A percentile compares a stretch with the other conserved stretches of the same genome.
These are phyloP conservation scores for Cryptocheilus praepositus DNA, from an alignment of 2,888 invertebrate genomes.

Conservation along the genomic window DNA sequence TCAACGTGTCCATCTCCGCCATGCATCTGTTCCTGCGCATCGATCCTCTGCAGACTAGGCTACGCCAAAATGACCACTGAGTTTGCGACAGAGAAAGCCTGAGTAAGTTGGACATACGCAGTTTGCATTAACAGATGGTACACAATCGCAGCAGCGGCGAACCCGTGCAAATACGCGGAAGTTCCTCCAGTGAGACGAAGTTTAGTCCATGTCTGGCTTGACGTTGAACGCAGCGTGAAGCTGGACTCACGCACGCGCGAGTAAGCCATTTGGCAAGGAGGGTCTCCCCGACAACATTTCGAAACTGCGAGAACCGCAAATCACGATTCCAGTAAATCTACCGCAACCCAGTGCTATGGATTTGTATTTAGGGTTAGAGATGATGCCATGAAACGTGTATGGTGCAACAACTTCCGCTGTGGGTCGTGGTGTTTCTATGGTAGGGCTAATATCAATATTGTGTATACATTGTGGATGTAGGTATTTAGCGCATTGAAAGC, in stretches of 20 bases:
- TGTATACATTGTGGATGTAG: too few relatives aligned
- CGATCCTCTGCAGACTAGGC: too few relatives aligned
- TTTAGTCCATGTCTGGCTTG: constrained; percentile 23
- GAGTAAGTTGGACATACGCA: constrained; percentile 1
- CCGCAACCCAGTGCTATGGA: not conserved
- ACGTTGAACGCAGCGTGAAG: not conserved
- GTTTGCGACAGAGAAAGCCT: too few relatives aligned
- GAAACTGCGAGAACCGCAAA: constrained; percentile 24
- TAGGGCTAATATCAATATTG: too few relatives aligned
- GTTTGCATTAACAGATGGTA: constrained; percentile 25
- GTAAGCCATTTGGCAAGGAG: not conserved
- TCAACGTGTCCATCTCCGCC: too few relatives aligned
- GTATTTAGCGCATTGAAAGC: too few relatives aligned
- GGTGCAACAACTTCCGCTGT: too few relatives aligned
- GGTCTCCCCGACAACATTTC: constrained; percentile 1
- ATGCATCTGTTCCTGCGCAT: too few relatives aligned
- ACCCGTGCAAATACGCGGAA: constrained; percentile 23
- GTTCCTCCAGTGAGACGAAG: constrained; percentile 18
- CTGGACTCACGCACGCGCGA: not conserved
- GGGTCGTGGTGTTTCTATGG: too few relatives aligned
- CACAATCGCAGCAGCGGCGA: constrained; percentile 20
- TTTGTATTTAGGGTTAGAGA: not conserved
- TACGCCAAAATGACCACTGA: too few relatives aligned
- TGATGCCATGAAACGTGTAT: not conserved
- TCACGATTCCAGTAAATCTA: constrained; percentile 17